Evolutionary conservation across 1,140 invertebrate genomes (phyloP).

Genomic region (Drosophila neocordata): DNA sequence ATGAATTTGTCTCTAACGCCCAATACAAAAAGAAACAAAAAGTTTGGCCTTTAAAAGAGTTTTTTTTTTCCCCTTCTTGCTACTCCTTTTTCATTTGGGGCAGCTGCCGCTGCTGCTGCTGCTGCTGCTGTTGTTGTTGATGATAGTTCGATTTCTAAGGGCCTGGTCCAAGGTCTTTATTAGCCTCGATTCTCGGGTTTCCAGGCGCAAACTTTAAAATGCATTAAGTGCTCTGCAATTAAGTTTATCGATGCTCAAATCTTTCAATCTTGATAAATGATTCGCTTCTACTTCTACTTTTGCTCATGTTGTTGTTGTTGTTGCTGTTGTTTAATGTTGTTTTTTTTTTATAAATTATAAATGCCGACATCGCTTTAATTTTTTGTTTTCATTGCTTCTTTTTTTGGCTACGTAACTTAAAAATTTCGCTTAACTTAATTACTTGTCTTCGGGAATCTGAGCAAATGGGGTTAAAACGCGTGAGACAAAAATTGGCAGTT

Average conservation of each 20-base stretch:
- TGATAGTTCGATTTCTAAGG: constrained; percentile 80
- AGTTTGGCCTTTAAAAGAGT: constrained; percentile 10
- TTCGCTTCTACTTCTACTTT: constrained; percentile 16
- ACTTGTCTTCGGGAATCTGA: constrained; percentile 28
- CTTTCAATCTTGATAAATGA: constrained; percentile 52
- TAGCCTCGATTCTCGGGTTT: constrained; percentile 68
- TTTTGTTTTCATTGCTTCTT: constrained; percentile 4
- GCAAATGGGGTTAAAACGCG: neutral
- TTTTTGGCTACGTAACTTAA: constrained; percentile 51
- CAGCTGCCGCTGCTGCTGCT: constrained; percentile 12
- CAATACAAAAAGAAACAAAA: constrained; percentile 27
- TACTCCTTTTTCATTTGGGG: neutral
- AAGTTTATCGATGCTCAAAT: constrained; percentile 77
- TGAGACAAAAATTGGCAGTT: neutral
- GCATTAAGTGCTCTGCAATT: constrained; percentile 79
- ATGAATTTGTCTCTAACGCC: constrained; percentile 82
- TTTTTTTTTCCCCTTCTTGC: constrained; percentile 28
- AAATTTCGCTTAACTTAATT: constrained; percentile 65
- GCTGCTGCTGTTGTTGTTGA: constrained; percentile 56
- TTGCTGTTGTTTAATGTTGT: constrained; percentile 29
- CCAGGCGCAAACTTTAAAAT: constrained; percentile 70
- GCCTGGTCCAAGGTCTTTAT: constrained; percentile 69
- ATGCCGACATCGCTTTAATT: constrained; percentile 60
- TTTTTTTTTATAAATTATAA: constrained; percentile 70
- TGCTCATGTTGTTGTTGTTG: constrained; percentile 1